These are phyloP conservation scores for Drosophila ercepeae DNA, from an alignment of 1,140 invertebrate genomes.

Conservation along the genomic window DNA sequence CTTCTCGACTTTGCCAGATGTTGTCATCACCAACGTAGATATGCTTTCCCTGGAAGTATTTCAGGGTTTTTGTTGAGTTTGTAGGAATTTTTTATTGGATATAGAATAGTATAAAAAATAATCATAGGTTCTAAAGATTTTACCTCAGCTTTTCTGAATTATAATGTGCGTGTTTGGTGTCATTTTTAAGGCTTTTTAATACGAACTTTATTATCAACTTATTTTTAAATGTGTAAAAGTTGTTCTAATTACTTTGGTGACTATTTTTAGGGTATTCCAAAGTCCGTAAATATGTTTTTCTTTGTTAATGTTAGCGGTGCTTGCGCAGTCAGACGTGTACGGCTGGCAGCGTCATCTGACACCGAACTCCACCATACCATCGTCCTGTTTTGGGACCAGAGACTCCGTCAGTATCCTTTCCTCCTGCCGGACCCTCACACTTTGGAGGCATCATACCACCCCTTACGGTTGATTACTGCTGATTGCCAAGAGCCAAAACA, in stretches of 20 bases:
- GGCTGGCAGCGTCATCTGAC: conserved; percentile 52
- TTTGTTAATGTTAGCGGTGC: conserved; percentile 12
- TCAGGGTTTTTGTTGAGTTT: not conserved
- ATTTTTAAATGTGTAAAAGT: too few species aligned
- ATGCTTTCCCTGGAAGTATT: not conserved
- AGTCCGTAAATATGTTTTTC: not conserved
- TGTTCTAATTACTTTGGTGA: not conserved
- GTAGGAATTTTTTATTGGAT: not conserved
- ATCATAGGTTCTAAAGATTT: too few species aligned
- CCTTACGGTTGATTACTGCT: conserved; percentile 73
- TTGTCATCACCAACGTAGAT: conserved; percentile 6
- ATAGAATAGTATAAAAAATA: too few species aligned
- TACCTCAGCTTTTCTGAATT: too few species aligned
- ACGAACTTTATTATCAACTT: not conserved
- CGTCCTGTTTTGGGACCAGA: conserved; percentile 6
- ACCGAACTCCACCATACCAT: conserved; percentile 22
- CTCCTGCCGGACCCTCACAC: conserved; percentile 9
- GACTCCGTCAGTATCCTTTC: conserved; percentile 3
- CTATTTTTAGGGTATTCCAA: conserved; percentile 9
- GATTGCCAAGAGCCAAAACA: conserved; percentile 75
- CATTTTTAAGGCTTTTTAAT: too few species aligned
- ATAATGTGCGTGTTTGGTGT: too few species aligned
- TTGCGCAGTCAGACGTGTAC: conserved; percentile 69
- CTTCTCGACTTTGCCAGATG: conserved; percentile 7
- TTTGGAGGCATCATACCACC: not conserved